A percentile compares a stretch with the other conserved stretches of the same genome.
These are phyloP conservation scores for Pangasius macronema DNA, from an alignment of 2,797 vertebrate species.

Conservation along the genomic window DNA sequence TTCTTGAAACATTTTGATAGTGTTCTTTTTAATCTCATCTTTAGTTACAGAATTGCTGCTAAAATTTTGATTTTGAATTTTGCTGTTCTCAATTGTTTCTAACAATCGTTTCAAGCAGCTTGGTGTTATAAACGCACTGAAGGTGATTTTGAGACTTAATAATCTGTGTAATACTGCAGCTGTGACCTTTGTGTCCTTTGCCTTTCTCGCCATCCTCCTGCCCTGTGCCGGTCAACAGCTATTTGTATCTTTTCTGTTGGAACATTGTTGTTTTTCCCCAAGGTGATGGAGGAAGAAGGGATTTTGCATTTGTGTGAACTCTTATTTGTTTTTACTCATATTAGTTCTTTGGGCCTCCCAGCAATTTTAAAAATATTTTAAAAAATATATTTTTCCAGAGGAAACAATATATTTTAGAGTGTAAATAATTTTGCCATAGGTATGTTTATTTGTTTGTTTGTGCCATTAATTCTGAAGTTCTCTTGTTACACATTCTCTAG, in stretches of 20 bases:
- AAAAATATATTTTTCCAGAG: neutral
- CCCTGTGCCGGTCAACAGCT: neutral
- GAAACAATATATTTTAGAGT: neutral
- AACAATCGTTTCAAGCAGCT: neutral
- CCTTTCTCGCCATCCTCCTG: neutral
- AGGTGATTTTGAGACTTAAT: neutral
- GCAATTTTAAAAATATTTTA: too few relatives aligned
- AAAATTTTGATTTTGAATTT: neutral
- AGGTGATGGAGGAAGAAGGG: neutral
- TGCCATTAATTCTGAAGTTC: neutral
- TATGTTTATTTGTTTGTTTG: neutral
- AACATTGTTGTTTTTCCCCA: neutral
- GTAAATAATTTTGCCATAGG: neutral
- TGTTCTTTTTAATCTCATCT: neutral
- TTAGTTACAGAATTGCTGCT: neutral
- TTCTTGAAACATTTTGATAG: neutral
- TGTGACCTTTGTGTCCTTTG: neutral
- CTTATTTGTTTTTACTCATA: neutral
- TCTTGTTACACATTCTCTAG: neutral
- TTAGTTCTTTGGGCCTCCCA: neutral
- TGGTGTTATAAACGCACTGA: neutral
- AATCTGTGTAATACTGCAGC: conserved; percentile 1
- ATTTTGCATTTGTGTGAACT: neutral
- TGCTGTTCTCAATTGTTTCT: neutral
- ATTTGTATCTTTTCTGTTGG: neutral